phyloP scores from a whole-genome alignment of 2,113 vertebrate species.

The Odontophorus gujanensis region DNA sequence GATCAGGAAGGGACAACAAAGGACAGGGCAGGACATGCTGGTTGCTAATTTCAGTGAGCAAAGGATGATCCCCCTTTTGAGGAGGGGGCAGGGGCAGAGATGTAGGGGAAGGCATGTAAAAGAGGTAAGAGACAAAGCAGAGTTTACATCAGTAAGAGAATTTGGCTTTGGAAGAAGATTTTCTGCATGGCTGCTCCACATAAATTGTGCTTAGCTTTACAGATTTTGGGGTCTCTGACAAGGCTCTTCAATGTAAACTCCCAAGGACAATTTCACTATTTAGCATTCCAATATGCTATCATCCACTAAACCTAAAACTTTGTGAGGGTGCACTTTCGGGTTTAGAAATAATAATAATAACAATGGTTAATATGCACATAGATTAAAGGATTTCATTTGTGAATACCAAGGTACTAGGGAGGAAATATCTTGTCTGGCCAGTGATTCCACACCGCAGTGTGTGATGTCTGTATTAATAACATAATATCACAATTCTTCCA shows the following conservation, averaged over 20 bases:
- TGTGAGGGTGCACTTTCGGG: neutral
- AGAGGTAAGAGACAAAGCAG: neutral
- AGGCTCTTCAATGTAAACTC: neutral
- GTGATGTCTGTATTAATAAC: neutral
- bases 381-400: neutral
- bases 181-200: neutral
- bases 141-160: neutral
- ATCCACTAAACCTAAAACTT: neutral
- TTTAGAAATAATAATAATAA: neutral
- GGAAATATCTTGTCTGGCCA: neutral
- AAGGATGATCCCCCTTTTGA: neutral
- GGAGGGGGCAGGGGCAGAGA: neutral
- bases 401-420: neutral
- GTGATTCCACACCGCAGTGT: neutral
- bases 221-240: neutral
- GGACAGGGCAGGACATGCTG: neutral
- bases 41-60: neutral
- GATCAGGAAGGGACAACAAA: neutral
- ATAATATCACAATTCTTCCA: neutral
- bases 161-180: constrained; percentile 12
- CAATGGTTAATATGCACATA: neutral
- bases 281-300: neutral
- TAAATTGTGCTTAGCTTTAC: constrained; percentile 2
- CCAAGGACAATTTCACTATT: neutral
- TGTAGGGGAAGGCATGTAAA: neutral